These are phyloP conservation scores for human (Homo sapiens) DNA, from an alignment of 2,113 vertebrate genomes.

Conservation along the genomic window GRCh38 chr12:79905001-79905500, in stretches of 20 bases:
- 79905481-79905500: background rate
- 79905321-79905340: background rate
- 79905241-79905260: background rate
- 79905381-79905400: background rate
- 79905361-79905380: background rate
- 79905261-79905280: background rate
- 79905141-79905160: background rate
- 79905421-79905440: conserved; percentile 6
- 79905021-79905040: conserved; percentile 27
- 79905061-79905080: conserved; percentile 36
- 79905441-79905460: background rate
- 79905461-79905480: background rate
- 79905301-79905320: background rate
- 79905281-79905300: background rate
- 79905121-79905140: conserved; percentile 27
- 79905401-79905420: background rate
- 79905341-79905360: background rate
- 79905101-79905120: conserved; percentile 42
- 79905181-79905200: conserved; percentile 39
- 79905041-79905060: conserved; percentile 39
- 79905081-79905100: conserved; percentile 52
- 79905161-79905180: conserved; percentile 9
- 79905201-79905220: conserved; percentile 39
- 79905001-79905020: conserved; percentile 37
- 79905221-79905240: conserved; percentile 38